phyloP scores from a whole-genome alignment of 2,888 invertebrate species.

The Campoletis raptor region DNA sequence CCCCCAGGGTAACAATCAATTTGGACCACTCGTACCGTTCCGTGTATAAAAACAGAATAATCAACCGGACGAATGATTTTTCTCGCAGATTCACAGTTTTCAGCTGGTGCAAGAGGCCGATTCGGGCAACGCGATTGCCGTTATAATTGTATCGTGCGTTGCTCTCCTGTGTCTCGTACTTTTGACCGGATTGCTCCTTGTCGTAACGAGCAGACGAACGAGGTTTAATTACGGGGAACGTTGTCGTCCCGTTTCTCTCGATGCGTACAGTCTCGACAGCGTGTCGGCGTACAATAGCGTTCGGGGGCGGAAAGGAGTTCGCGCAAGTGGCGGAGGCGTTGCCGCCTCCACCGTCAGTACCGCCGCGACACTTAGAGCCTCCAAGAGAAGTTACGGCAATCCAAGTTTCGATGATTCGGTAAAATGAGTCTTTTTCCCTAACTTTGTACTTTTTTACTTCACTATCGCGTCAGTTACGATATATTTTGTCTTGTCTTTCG shows the following conservation, averaged over 20 bases:
- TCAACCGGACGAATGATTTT: neutral
- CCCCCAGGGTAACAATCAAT: neutral
- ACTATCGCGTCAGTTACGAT: neutral
- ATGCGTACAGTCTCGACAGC: slow-evolving; percentile 96
- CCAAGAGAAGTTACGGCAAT: slow-evolving; percentile 95
- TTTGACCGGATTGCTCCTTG: slow-evolving; percentile 91
- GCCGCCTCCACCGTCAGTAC: neutral
- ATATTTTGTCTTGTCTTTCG: slow-evolving; percentile 26
- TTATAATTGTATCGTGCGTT: slow-evolving; percentile 92
- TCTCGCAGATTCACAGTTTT: slow-evolving; percentile 80
- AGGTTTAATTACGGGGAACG: slow-evolving; percentile 93
- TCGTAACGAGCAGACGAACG: slow-evolving; percentile 93
- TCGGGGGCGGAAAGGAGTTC: slow-evolving; percentile 88
- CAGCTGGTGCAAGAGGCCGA: slow-evolving; percentile 80
- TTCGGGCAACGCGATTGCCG: slow-evolving; percentile 88
- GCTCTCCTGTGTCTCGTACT: slow-evolving; percentile 92
- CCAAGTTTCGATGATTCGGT: slow-evolving; percentile 96
- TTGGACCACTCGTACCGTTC: neutral
- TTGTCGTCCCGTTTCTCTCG: slow-evolving; percentile 94
- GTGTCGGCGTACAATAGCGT: slow-evolving; percentile 93
- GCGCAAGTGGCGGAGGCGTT: slow-evolving; percentile 83
- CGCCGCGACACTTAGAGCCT: slow-evolving; percentile 86
- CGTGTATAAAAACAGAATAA: no score
- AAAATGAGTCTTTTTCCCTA: slow-evolving; percentile 76
- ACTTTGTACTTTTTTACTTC: neutral